phyloP scores from a whole-genome alignment of 2,797 vertebrate species.

The Aeoliscus strigatus region DNA sequence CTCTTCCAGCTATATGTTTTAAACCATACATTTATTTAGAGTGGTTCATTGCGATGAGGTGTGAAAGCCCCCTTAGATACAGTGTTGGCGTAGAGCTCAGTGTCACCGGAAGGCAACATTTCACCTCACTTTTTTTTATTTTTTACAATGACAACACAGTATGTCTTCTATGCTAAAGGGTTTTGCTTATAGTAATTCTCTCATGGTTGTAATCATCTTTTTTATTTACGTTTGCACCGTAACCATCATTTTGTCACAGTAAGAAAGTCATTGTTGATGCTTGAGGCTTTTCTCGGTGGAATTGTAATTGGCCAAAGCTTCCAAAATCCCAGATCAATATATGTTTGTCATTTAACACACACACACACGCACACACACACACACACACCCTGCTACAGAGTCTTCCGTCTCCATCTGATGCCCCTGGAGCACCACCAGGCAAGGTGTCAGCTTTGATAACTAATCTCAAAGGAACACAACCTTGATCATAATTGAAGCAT shows the following conservation, averaged over 20 bases:
- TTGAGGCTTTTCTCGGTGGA: conserved; percentile 35
- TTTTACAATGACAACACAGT: conserved; percentile 1
- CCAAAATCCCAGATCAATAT: conserved; percentile 62
- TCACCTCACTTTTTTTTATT: too few relatives aligned
- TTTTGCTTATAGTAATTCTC: conserved; percentile 10
- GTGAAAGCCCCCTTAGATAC: too few relatives aligned
- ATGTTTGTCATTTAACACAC: conserved; percentile 30
- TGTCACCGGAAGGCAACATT: too few relatives aligned
- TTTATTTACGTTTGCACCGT: conserved; percentile 7
- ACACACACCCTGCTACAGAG: too few relatives aligned
- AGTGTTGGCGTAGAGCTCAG: too few relatives aligned
- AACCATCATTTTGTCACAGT: conserved; percentile 30
- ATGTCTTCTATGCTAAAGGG: too few relatives aligned
- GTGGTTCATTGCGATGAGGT: too few relatives aligned
- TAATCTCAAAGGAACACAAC: conserved; percentile 17
- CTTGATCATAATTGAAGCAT: conserved; percentile 41
- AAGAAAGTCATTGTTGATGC: conserved; percentile 44
- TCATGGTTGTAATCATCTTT: conserved; percentile 6
- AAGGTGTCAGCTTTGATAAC: conserved; percentile 32
- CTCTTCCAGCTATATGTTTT: conserved; percentile 1
- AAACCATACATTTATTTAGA: too few relatives aligned
- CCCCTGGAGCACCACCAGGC: conserved; percentile 42
- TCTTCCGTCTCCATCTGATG: conserved; percentile 39
- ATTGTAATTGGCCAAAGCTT: conserved; percentile 34
- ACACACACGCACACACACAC: conserved; percentile 1